These are phyloP conservation scores for Porites lobata DNA, from an alignment of 92 coral and sea anemone genomes.

Conservation along the genomic window DNA sequence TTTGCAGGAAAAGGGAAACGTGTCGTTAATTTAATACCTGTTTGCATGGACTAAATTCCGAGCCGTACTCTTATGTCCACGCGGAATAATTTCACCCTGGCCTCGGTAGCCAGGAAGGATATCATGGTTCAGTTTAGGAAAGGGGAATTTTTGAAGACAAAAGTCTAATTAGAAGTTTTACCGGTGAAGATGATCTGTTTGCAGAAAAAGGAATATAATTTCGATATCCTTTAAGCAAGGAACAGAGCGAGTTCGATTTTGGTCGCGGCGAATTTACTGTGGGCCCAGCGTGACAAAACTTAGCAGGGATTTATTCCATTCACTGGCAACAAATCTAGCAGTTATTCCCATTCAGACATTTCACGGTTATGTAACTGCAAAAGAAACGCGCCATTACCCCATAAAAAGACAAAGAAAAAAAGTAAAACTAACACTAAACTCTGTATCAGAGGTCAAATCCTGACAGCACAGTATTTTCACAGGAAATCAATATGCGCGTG, in stretches of 20 bases:
- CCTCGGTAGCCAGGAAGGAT: too few species aligned
- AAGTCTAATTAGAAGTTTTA: neutral
- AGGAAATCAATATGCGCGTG: neutral
- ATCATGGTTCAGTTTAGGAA: too few species aligned
- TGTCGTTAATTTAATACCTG: neutral
- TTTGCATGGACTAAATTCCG: slow-evolving; percentile 3
- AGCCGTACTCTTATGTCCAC: neutral
- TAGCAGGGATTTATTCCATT: too few species aligned
- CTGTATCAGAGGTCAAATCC: slow-evolving; percentile 11
- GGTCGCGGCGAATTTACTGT: slow-evolving; percentile 12
- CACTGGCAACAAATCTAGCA: neutral
- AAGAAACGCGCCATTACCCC: neutral
- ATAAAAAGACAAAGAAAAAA: neutral
- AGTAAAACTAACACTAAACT: neutral
- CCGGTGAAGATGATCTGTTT: slow-evolving; percentile 4
- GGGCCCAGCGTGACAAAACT: neutral
- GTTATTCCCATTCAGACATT: slow-evolving; percentile 4
- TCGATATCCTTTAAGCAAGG: too few species aligned
- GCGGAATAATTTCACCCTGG: neutral
- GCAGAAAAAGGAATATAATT: neutral
- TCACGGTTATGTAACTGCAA: neutral
- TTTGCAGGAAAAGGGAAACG: too few species aligned
- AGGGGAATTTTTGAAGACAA: neutral
- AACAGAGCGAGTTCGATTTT: neutral
- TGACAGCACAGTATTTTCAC: neutral